Conservation (phyloP, 2,797 vertebrate genomes). For the Poliocrania exsul region DNA sequence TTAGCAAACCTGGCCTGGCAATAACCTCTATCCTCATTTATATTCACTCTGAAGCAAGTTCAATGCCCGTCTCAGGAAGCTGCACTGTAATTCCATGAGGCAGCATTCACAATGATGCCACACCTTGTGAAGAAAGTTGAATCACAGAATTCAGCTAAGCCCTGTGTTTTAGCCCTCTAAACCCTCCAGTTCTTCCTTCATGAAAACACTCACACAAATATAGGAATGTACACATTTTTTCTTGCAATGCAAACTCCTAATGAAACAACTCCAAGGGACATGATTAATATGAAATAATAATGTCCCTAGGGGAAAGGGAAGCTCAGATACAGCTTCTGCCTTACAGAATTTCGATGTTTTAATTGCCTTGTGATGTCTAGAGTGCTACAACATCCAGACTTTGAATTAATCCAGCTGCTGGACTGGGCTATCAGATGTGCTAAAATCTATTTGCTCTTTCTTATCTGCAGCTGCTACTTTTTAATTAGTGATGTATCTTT, state of each 20-base stretch:
- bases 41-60: neutral
- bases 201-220: neutral
- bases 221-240: slow-evolving; percentile 35
- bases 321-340: neutral
- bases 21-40: neutral
- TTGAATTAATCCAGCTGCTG: slow-evolving; percentile 29
- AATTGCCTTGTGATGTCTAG: slow-evolving; percentile 37
- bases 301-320: slow-evolving; percentile 3
- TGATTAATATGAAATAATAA: slow-evolving; percentile 73
- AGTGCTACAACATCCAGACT: neutral
- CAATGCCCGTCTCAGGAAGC: neutral
- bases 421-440: neutral
- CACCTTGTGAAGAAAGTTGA: slow-evolving; percentile 3
- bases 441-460: slow-evolving; percentile 3
- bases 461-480: neutral
- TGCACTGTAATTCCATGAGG: neutral
- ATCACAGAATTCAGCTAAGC: neutral
- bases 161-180: slow-evolving; percentile 13
- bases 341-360: slow-evolving; percentile 28
- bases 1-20: neutral
- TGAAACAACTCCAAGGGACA: slow-evolving; percentile 45
- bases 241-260: slow-evolving; percentile 33
- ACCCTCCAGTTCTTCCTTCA: slow-evolving; percentile 1
- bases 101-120: neutral
- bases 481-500: neutral